Base-by-base conservation (phyloP, 2,113 vertebrate genomes). In the Thunnus maccoyii region DNA sequence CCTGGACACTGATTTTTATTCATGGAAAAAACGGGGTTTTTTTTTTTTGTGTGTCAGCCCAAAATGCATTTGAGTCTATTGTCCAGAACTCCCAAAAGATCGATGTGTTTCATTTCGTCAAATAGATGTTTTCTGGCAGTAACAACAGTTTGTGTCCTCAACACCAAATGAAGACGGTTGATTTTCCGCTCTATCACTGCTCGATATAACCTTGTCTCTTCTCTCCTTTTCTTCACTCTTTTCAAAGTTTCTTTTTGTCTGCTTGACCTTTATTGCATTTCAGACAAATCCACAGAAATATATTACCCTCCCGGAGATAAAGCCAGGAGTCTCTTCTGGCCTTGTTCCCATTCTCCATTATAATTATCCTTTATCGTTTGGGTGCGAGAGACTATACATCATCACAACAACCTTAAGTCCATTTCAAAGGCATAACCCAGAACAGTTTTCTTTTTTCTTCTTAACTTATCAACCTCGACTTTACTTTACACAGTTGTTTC, bases 341-440 rank as follows among this genome's bases (percentile, higher is more conserved):
- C 52, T 5, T 47, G 54, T 54, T 83, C 83, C 81, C 73, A 54
- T 71, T 87, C 78, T 82, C 87, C 79, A 88, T 89, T 89, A 82
- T 71, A 91, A 91, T 90, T 76, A 85, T 54, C 30, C 47, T 85
- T 86, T 74, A 88, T 89, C 76, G 83, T 88, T 41, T 77, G 50
- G 72, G 76, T 55, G 75, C 86, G 36, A 78, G 46, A 69, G 65
- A 64, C 70, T 48, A 20, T 46, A 51, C n/a, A 88, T 82, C 78
- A 74, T 63, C 63, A 60, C 55, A 16, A 69, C 30, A 32, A 48
- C 54, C 25, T 56, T 18, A 79, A 73, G 70, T 73, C 67, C 10
- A 58, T 76, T 67, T 78, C 62, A 81, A 87, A 82, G 85, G 36
- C 56, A 72, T 63, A 80, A 52, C 10, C 15, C 8, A 47, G 72